Conservation (phyloP, 2,113 vertebrate genomes). For the Ornithorhynchus anatinus region DNA sequence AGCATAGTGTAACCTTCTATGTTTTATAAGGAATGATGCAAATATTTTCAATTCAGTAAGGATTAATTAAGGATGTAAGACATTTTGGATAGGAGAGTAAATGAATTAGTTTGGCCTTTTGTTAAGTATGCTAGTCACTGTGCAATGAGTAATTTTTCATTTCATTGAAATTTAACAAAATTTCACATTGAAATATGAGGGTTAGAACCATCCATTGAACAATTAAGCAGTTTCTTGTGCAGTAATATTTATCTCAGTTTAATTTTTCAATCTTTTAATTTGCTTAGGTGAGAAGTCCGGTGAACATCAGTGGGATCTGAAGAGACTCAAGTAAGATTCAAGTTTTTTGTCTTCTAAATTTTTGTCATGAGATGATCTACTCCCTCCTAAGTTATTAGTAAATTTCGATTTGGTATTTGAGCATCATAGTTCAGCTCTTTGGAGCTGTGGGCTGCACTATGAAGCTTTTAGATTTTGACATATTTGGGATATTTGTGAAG, state of each 20-base stretch:
- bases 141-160: conserved; percentile 19
- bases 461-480: background rate
- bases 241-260: conserved; percentile 33
- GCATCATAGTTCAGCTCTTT: background rate
- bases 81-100: too few species aligned
- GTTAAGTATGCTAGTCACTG: too few species aligned
- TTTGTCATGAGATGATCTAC: background rate
- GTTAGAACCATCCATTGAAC: background rate
- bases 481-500: background rate
- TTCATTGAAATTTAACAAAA: background rate
- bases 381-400: background rate
- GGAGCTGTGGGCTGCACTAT: background rate
- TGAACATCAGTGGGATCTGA: conserved; percentile 52
- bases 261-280: conserved; percentile 40
- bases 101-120: too few species aligned
- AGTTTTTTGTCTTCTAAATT: conserved; percentile 1
- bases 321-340: conserved; percentile 70
- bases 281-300: conserved; percentile 59
- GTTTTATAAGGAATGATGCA: background rate
- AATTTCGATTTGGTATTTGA: background rate
- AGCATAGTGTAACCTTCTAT: background rate
- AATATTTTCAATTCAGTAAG: too few species aligned
- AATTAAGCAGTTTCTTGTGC: conserved; percentile 22
- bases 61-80: too few species aligned
- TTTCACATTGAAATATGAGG: background rate